phyloP scores from a whole-genome alignment of 2,888 invertebrate species.

The Brachyptera putata region DNA sequence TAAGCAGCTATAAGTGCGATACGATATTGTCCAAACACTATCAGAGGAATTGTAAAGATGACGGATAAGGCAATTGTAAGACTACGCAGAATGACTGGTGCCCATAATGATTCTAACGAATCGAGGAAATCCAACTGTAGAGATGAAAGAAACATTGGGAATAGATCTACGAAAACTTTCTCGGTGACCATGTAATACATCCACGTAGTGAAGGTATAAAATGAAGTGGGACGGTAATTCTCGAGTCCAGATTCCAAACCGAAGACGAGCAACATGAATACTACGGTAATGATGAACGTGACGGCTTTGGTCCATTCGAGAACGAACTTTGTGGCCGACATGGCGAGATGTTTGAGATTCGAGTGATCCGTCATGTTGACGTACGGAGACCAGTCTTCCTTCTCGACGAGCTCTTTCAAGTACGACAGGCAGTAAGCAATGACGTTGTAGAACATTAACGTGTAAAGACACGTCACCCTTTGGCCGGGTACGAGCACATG shows the following conservation, averaged over 20 bases:
- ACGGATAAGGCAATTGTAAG: constrained; percentile 56
- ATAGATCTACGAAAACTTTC: constrained; percentile 63
- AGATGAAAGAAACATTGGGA: constrained; percentile 55
- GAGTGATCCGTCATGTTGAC: constrained; percentile 69
- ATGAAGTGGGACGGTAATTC: constrained; percentile 64
- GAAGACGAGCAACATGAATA: constrained; percentile 68
- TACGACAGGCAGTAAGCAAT: constrained; percentile 72
- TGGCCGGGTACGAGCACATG: constrained; percentile 55
- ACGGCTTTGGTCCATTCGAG: constrained; percentile 79
- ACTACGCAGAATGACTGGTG: constrained; percentile 59
- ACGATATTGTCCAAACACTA: constrained; percentile 51
- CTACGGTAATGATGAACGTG: constrained; percentile 71
- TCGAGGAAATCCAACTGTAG: constrained; percentile 61
- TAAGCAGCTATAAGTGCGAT: constrained; percentile 58
- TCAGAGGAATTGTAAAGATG: constrained; percentile 52
- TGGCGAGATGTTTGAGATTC: constrained; percentile 70
- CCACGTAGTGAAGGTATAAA: constrained; percentile 63
- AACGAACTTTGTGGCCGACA: constrained; percentile 76
- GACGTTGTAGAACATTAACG: constrained; percentile 78
- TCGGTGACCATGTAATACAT: constrained; percentile 68
- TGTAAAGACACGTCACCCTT: constrained; percentile 65
- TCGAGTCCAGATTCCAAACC: constrained; percentile 71
- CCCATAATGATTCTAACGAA: constrained; percentile 66
- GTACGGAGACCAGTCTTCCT: constrained; percentile 73
- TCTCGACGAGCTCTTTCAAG: constrained; percentile 66